Evolutionary conservation across 2,113 vertebrate genomes (phyloP).

Genomic region (Tonatia bakeri): DNA sequence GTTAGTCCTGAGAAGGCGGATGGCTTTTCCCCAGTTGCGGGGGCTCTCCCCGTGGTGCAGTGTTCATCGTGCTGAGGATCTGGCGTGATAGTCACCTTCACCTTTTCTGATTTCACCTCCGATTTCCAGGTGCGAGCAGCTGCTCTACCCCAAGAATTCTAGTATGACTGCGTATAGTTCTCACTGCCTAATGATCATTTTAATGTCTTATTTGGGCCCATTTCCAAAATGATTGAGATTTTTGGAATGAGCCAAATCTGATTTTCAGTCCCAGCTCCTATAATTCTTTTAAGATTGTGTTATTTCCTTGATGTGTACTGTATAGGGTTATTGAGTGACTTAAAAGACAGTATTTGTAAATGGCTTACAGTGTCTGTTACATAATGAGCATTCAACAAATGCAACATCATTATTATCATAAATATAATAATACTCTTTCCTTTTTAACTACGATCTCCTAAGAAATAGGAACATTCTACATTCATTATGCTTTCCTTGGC

Average conservation of each 20-base stretch:
- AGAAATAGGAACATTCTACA: neutral
- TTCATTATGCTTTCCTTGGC: neutral
- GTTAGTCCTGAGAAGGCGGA: neutral
- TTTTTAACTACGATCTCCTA: neutral
- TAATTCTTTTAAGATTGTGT: neutral
- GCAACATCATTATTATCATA: neutral
- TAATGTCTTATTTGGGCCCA: neutral
- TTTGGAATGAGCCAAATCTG: neutral
- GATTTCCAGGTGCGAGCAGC: neutral
- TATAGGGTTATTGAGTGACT: neutral
- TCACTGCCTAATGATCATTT: neutral
- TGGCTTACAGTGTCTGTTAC: neutral
- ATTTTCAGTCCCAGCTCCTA: neutral
- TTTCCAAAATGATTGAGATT: neutral
- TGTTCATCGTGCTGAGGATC: neutral
- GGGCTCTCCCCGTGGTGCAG: neutral
- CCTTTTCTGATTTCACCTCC: neutral
- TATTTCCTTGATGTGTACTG: neutral
- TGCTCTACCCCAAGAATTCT: neutral
- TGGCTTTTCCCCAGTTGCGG: neutral
- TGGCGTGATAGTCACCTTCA: fast-evolving
- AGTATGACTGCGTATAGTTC: neutral
- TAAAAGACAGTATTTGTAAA: constrained; percentile 5
- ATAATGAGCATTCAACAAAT: neutral
- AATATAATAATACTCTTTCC: neutral